Evolutionary conservation across 1,140 invertebrate species (phyloP).

Genomic region (Gerris buenoi): DNA sequence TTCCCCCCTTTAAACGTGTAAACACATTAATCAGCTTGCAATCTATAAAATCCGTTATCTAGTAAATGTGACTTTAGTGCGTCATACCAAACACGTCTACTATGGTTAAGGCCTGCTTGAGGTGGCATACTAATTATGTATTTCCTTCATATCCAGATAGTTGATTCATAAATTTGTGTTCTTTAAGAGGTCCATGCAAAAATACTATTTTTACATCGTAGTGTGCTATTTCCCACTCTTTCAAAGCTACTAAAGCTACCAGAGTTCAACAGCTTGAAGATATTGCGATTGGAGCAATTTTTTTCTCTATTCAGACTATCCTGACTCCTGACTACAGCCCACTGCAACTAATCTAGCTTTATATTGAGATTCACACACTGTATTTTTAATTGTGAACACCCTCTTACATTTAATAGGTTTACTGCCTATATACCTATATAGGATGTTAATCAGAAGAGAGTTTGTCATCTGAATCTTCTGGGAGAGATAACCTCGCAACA

Average conservation of each 20-base stretch:
- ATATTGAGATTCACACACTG: constrained; percentile 6
- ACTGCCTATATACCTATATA: constrained; percentile 21
- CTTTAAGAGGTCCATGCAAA: constrained; percentile 25
- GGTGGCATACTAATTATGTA: constrained; percentile 20
- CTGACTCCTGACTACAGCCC: constrained; percentile 19
- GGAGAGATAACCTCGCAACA: too few species aligned
- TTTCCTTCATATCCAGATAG: constrained; percentile 21
- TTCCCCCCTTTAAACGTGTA: neutral
- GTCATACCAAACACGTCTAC: constrained; percentile 26
- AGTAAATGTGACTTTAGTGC: neutral
- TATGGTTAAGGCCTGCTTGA: constrained; percentile 26
- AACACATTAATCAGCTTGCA: neutral
- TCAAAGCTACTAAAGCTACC: constrained; percentile 24
- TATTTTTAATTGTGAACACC: constrained; percentile 18
- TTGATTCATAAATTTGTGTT: constrained; percentile 29
- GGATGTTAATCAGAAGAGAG: too few species aligned
- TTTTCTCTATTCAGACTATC: constrained; percentile 19
- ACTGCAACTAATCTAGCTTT: constrained; percentile 19
- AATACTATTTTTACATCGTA: constrained; percentile 16
- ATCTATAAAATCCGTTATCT: neutral
- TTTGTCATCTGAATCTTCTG: too few species aligned
- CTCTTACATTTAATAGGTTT: constrained; percentile 23
- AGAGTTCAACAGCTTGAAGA: constrained; percentile 20
- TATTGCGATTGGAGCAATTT: constrained; percentile 23
- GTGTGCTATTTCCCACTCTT: constrained; percentile 21